phyloP scores from a whole-genome alignment of 2,888 invertebrate genomes.

The Drosophila niveifrons region DNA sequence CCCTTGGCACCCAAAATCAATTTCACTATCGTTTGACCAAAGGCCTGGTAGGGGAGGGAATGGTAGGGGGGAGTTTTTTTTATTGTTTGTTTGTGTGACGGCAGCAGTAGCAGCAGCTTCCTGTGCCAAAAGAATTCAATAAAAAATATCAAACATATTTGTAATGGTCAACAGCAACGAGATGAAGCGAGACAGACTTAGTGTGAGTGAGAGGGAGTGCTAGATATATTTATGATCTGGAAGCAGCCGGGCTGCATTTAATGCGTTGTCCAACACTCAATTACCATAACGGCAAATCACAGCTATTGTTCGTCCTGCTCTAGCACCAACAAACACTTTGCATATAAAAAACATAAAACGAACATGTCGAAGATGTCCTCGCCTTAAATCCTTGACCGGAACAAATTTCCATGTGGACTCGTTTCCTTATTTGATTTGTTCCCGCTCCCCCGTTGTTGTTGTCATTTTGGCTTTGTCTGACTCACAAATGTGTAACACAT shows the following conservation, averaged over 20 bases:
- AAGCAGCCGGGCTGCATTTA: slow-evolving; percentile 65
- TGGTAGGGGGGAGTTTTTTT: slow-evolving; percentile 56
- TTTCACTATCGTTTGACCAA: slow-evolving; percentile 78
- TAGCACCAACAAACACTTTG: slow-evolving; percentile 69
- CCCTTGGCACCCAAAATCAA: slow-evolving; percentile 82
- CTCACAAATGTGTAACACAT: slow-evolving; percentile 61
- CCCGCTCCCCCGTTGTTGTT: slow-evolving; percentile 7
- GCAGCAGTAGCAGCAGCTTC: slow-evolving; percentile 66
- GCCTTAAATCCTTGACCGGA: slow-evolving; percentile 66
- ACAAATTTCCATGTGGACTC: slow-evolving; percentile 65
- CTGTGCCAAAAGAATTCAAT: slow-evolving; percentile 63
- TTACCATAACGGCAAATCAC: slow-evolving; percentile 74
- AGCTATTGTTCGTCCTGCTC: slow-evolving; percentile 47
- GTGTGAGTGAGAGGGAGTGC: slow-evolving; percentile 9
- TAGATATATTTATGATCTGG: slow-evolving; percentile 65
- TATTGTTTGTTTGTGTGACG: slow-evolving; percentile 60
- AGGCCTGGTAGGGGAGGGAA: not conserved
- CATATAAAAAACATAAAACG: slow-evolving; percentile 85
- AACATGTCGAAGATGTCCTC: slow-evolving; percentile 74
- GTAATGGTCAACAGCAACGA: slow-evolving; percentile 58
- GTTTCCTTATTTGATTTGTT: slow-evolving; percentile 69
- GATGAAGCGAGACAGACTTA: slow-evolving; percentile 1
- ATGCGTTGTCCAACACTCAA: slow-evolving; percentile 81
- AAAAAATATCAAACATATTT: slow-evolving; percentile 78
- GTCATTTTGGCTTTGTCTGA: slow-evolving; percentile 43